Conservation (phyloP, 1,140 invertebrate species). For the Myzus persicae region DNA sequence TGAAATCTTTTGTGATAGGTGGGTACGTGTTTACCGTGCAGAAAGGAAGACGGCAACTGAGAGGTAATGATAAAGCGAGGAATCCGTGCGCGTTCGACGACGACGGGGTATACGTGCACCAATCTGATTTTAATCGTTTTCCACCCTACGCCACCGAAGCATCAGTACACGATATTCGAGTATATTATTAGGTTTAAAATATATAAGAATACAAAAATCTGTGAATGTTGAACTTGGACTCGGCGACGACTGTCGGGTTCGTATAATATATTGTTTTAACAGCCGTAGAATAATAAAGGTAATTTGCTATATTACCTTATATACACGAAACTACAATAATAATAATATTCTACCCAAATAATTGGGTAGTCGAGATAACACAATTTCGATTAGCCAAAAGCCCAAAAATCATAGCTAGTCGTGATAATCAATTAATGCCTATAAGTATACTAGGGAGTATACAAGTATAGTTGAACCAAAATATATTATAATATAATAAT, state of each 20-base stretch:
- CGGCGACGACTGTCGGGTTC: background rate
- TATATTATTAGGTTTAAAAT: too few relatives aligned
- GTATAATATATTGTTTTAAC: background rate
- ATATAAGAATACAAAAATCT: background rate
- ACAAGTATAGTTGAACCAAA: too few relatives aligned
- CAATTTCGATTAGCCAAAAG: background rate
- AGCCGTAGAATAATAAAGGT: background rate
- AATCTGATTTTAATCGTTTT: background rate
- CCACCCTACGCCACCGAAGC: background rate
- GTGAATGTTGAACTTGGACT: background rate
- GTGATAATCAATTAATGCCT: background rate
- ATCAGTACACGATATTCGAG: background rate
- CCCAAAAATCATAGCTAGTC: background rate
- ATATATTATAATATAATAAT: too few relatives aligned
- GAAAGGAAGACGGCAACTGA: background rate
- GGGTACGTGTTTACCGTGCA: background rate
- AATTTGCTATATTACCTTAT: background rate
- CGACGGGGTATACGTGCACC: background rate
- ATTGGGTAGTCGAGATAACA: background rate
- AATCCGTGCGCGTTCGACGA: background rate
- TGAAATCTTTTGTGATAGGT: constrained; percentile 24
- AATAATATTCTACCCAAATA: background rate
- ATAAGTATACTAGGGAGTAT: too few relatives aligned
- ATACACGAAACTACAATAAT: background rate
- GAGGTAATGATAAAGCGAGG: background rate